phyloP scores from a whole-genome alignment of 1,140 invertebrate genomes.

The Heterodera schachtii region DNA sequence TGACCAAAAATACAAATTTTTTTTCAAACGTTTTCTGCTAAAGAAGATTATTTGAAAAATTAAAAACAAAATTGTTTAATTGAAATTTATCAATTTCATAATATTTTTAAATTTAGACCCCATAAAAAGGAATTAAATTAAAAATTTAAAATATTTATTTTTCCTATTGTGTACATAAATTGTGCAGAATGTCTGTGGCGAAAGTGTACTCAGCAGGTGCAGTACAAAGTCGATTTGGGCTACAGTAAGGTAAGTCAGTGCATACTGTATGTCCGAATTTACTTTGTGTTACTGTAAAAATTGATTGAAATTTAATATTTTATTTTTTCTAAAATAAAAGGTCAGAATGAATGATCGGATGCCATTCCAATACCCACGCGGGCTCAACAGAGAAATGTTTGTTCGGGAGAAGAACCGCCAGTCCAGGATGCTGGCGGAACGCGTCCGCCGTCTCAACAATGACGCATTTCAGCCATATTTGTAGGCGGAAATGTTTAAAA shows the following conservation, averaged over 20 bases:
- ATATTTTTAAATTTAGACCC: not conserved
- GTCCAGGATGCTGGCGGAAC: not conserved
- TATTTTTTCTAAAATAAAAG: not conserved
- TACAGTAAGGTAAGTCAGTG: constrained; percentile 22
- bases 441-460: constrained; percentile 14
- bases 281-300: no score
- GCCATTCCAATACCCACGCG: not conserved
- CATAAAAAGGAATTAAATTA: no score
- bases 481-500: not conserved
- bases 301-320: no score
- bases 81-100: not conserved
- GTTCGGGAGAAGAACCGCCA: not conserved
- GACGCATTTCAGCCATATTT: constrained; percentile 29
- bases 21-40: not conserved
- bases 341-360: not conserved
- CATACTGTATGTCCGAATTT: no score
- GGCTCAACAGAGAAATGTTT: not conserved
- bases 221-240: constrained; percentile 29
- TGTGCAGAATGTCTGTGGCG: constrained; percentile 14
- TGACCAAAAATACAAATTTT: not conserved
- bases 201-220: constrained; percentile 20
- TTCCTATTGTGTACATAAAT: no score
- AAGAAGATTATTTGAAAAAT: no score
- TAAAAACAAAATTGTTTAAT: no score
- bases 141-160: no score